These are phyloP conservation scores for Aurelia coerulea DNA, from an alignment of 30 jellyfish, hydroid and myxozoan species.

Conservation along the genomic window DNA sequence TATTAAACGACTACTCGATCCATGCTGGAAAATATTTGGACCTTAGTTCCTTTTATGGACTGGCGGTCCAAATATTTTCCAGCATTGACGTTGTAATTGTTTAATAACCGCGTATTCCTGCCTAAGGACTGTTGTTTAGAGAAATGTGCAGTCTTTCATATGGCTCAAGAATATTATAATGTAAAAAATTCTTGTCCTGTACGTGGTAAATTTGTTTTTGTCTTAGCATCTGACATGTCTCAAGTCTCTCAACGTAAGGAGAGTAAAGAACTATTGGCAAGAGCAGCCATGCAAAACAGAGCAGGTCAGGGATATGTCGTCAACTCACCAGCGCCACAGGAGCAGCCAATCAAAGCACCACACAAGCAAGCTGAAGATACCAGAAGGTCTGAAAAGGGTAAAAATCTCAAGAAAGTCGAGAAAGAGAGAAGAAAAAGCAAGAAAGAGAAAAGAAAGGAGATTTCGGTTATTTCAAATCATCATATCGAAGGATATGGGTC, in stretches of 20 bases:
- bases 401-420: not conserved
- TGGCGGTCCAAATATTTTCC: too few relatives aligned
- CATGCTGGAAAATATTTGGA: too few relatives aligned
- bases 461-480: slow-evolving; percentile 16
- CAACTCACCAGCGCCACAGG: slow-evolving; percentile 44
- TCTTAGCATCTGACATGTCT: slow-evolving; percentile 22
- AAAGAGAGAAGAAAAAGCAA: not conserved
- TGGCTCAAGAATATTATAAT: too few relatives aligned
- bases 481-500: slow-evolving; percentile 29
- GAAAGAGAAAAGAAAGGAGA: not conserved
- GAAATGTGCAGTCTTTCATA: too few relatives aligned
- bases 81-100: too few relatives aligned
- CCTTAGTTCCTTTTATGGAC: too few relatives aligned
- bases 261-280: not conserved
- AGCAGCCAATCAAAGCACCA: not conserved
- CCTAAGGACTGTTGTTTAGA: too few relatives aligned
- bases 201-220: not conserved
- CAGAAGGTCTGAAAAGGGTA: not conserved
- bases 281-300: slow-evolving; percentile 15
- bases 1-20: too few relatives aligned
- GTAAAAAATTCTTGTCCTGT: too few relatives aligned
- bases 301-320: slow-evolving; percentile 43
- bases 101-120: too few relatives aligned
- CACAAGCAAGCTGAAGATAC: not conserved
- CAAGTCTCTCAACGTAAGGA: too few relatives aligned